Percentiles rank a stretch among this genome's conserved stretches.
These are phyloP conservation scores for Pseudorhombus dupliciocellatus DNA, from an alignment of 2,113 vertebrate genomes.

Conservation along the genomic window DNA sequence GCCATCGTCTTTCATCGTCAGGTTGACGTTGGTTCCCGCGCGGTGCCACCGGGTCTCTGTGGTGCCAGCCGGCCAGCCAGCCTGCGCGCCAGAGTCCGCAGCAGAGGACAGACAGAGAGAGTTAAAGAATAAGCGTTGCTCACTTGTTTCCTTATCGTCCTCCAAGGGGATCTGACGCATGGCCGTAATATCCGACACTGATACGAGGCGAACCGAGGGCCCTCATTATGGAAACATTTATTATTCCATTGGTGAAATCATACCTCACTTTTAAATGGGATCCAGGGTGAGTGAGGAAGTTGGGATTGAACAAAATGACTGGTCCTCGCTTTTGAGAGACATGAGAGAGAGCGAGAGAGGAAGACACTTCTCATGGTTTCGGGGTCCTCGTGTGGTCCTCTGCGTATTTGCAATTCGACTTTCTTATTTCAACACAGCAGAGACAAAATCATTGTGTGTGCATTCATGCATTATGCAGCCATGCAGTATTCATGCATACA, in stretches of 20 bases:
- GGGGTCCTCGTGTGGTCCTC: too few relatives aligned
- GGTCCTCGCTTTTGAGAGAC: too few relatives aligned
- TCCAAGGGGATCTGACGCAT: slow-evolving; percentile 64
- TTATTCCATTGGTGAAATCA: slow-evolving; percentile 8
- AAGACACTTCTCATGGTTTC: too few relatives aligned
- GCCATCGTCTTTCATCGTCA: slow-evolving; percentile 73
- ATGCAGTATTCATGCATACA: neutral
- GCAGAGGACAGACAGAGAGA: slow-evolving; percentile 27
- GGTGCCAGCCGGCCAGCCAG: slow-evolving; percentile 54
- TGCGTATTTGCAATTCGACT: neutral
- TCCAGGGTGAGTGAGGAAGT: neutral
- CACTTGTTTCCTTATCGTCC: slow-evolving; percentile 74
- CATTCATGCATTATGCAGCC: neutral
- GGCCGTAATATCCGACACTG: slow-evolving; percentile 49
- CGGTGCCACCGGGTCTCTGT: slow-evolving; percentile 75
- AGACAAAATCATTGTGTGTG: neutral
- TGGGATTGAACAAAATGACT: slow-evolving; percentile 15
- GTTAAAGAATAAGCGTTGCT: slow-evolving; percentile 50
- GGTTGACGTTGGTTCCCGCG: slow-evolving; percentile 69
- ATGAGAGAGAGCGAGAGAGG: too few relatives aligned
- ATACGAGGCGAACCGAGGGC: slow-evolving; percentile 31
- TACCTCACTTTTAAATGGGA: slow-evolving; percentile 22
- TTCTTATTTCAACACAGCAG: neutral
- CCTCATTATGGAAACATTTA: neutral
- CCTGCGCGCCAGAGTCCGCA: slow-evolving; percentile 34